phyloP scores from a whole-genome alignment of 2,113 vertebrate genomes.

The Lutjanus erythropterus region DNA sequence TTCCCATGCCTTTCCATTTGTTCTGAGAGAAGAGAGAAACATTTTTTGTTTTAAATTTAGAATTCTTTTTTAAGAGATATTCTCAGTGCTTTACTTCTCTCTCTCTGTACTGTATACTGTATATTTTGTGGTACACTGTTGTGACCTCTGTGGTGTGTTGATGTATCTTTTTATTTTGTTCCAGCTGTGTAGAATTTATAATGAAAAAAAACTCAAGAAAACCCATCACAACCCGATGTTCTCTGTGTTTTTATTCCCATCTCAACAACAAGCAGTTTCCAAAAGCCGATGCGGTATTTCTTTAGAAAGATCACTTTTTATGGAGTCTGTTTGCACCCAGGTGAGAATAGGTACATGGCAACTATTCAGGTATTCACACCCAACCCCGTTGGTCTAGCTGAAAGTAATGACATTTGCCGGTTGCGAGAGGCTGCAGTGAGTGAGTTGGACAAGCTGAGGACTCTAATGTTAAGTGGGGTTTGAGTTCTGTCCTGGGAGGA shows the following conservation, averaged over 20 bases:
- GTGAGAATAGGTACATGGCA: too few species aligned
- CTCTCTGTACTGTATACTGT: conserved; percentile 80
- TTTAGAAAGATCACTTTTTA: background rate
- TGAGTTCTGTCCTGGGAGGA: too few species aligned
- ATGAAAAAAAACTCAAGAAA: conserved; percentile 70
- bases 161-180: conserved; percentile 81
- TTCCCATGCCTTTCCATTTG: conserved; percentile 54
- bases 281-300: background rate
- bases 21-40: conserved; percentile 63
- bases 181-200: conserved; percentile 84
- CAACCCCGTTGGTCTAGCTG: too few species aligned
- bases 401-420: too few species aligned
- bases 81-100: conserved; percentile 75
- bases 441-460: too few species aligned
- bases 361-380: too few species aligned
- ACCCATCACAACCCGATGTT: conserved; percentile 45
- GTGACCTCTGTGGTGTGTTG: conserved; percentile 83
- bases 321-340: too few species aligned
- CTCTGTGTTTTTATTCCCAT: conserved; percentile 68
- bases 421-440: too few species aligned
- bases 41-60: conserved; percentile 60
- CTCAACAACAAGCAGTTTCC: background rate
- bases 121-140: conserved; percentile 86
- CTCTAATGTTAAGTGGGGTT: too few species aligned
- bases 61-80: conserved; percentile 62